Conservation (phyloP, 2,797 vertebrate species). For the Sebastes dallii region DNA sequence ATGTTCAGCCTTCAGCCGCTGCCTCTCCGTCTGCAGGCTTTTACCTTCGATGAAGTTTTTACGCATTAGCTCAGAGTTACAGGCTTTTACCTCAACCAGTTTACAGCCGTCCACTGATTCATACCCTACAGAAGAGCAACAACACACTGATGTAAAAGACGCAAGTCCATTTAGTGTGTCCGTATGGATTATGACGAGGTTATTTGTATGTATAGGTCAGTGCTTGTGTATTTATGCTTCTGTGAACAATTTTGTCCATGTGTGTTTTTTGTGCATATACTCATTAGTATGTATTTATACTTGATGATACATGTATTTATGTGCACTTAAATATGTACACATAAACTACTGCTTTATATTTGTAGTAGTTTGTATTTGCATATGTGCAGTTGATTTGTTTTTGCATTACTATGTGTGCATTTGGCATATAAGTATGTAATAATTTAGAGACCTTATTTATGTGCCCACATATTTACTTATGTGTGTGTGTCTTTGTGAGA, state of each 20-base stretch:
- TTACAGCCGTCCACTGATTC: conserved; percentile 52
- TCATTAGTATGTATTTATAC: not conserved
- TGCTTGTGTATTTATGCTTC: not conserved
- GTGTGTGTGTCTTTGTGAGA: not conserved
- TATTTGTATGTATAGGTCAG: not conserved
- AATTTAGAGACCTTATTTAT: conserved; percentile 12
- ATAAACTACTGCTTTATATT: not conserved
- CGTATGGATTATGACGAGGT: not conserved
- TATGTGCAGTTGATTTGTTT: not conserved
- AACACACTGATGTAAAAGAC: not conserved
- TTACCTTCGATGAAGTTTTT: conserved; percentile 57
- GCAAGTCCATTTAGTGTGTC: not conserved
- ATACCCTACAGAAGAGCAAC: conserved; percentile 13
- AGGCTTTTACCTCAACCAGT: conserved; percentile 53
- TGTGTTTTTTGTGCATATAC: not conserved
- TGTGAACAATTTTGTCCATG: not conserved
- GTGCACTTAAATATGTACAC: not conserved
- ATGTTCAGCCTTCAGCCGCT: conserved; percentile 49
- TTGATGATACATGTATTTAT: not conserved
- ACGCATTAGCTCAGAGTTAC: conserved; percentile 48
- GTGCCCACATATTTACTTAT: not conserved
- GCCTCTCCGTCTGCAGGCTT: conserved; percentile 34
- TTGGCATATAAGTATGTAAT: conserved; percentile 1
- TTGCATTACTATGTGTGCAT: not conserved
- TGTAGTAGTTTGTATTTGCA: not conserved